Conservation (phyloP, 2,888 invertebrate species). For the Scaptomyza cyrtandrae region DNA sequence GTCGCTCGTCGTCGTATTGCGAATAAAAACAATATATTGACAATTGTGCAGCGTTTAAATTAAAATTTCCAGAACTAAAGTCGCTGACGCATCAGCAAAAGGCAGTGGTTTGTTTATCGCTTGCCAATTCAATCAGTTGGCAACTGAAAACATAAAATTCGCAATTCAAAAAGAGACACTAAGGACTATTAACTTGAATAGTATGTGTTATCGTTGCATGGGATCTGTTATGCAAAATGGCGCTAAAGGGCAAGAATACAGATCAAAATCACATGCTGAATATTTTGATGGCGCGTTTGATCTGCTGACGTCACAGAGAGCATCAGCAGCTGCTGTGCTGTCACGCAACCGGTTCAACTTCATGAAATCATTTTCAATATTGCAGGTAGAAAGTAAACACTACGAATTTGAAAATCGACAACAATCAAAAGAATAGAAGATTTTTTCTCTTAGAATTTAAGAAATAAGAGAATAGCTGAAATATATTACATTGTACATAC, state of each 20-base stretch:
- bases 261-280: conserved; percentile 58
- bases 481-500: conserved; percentile 3
- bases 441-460: conserved; percentile 10
- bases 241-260: conserved; percentile 46
- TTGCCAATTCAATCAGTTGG: conserved; percentile 17
- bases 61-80: conserved; percentile 8
- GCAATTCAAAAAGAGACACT: conserved; percentile 11
- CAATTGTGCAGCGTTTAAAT: background rate
- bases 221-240: conserved; percentile 50
- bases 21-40: background rate
- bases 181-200: background rate
- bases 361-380: conserved; percentile 17
- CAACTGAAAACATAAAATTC: conserved; percentile 6
- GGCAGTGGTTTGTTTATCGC: conserved; percentile 31
- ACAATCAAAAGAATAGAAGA: conserved; percentile 9
- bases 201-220: conserved; percentile 14
- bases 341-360: conserved; percentile 28
- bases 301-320: conserved; percentile 61
- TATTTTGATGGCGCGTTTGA: conserved; percentile 27
- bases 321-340: conserved; percentile 12
- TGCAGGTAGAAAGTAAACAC: conserved; percentile 36
- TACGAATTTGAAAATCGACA: conserved; percentile 12
- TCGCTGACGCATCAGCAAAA: conserved; percentile 35
- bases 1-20: conserved; percentile 1
- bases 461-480: conserved; percentile 28